Percentiles rank a stretch among this genome's conserved stretches.
These are phyloP conservation scores for Pteropus alecto DNA, from an alignment of 2,113 vertebrate genomes.

Conservation along the genomic window DNA sequence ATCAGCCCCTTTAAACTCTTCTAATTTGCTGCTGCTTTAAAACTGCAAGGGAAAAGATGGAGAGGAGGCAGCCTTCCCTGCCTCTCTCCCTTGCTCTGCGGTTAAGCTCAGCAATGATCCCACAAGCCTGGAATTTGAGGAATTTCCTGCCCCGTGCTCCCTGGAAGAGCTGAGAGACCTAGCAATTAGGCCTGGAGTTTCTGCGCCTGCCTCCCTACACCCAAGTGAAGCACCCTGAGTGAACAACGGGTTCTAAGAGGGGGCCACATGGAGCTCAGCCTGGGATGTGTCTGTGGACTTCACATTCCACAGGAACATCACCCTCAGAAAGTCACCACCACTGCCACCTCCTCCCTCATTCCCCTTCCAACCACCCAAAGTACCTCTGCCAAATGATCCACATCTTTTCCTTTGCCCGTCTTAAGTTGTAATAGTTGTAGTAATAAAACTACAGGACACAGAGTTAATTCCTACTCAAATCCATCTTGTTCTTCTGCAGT, in stretches of 20 bases:
- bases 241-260: not conserved
- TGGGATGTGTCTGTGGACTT: not conserved
- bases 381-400: not conserved
- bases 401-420: not conserved
- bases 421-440: not conserved
- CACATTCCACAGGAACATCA: not conserved
- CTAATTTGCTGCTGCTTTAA: slow-evolving; percentile 33
- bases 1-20: not conserved
- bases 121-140: slow-evolving; percentile 85
- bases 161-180: slow-evolving; percentile 78
- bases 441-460: not conserved
- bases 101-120: slow-evolving; percentile 84
- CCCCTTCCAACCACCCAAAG: not conserved
- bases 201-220: slow-evolving; percentile 59
- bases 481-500: not conserved
- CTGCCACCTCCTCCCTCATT: not conserved
- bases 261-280: not conserved
- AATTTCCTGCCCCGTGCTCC: slow-evolving; percentile 86
- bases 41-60: slow-evolving; percentile 25
- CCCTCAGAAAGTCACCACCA: not conserved
- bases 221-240: not conserved
- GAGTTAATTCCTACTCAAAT: not conserved
- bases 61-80: slow-evolving; percentile 54
- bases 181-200: slow-evolving; percentile 74
- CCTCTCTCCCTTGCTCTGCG: slow-evolving; percentile 73